phyloP scores from a whole-genome alignment of 2,888 invertebrate genomes.

The Mythimna lalbum region DNA sequence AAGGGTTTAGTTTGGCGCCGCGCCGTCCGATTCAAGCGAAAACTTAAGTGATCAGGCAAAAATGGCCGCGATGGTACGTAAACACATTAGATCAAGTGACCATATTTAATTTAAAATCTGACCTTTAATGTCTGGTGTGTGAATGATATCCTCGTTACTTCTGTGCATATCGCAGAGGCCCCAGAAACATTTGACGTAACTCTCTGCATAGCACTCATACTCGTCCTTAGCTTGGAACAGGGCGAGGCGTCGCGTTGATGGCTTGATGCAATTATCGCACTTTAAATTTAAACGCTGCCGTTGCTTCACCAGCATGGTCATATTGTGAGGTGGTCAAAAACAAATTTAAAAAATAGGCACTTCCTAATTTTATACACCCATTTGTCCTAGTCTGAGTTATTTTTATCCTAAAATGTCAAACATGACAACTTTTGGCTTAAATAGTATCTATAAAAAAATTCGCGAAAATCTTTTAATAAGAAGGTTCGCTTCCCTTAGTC shows the following conservation, averaged over 20 bases:
- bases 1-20: too few species aligned
- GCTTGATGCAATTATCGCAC: constrained; percentile 76
- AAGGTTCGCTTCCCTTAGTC: constrained; percentile 10
- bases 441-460: constrained; percentile 6
- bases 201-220: constrained; percentile 81
- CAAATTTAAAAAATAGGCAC: constrained; percentile 26
- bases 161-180: constrained; percentile 80
- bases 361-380: constrained; percentile 53
- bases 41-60: too few species aligned
- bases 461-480: neutral
- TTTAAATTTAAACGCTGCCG: constrained; percentile 46
- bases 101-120: constrained; percentile 6
- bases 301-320: constrained; percentile 67
- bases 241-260: constrained; percentile 73
- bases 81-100: too few species aligned
- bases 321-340: constrained; percentile 19
- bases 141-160: constrained; percentile 70
- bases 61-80: too few species aligned
- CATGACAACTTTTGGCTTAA: constrained; percentile 32
- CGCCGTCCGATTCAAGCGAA: too few species aligned
- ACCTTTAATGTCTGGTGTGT: constrained; percentile 41
- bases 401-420: constrained; percentile 13
- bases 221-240: constrained; percentile 75
- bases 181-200: constrained; percentile 86
- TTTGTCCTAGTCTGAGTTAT: constrained; percentile 35